Percentiles rank a stretch among this genome's conserved stretches.
Evolutionary conservation across 2,888 invertebrate species (phyloP).

Genomic region (Trichogramma dendrolimi): DNA sequence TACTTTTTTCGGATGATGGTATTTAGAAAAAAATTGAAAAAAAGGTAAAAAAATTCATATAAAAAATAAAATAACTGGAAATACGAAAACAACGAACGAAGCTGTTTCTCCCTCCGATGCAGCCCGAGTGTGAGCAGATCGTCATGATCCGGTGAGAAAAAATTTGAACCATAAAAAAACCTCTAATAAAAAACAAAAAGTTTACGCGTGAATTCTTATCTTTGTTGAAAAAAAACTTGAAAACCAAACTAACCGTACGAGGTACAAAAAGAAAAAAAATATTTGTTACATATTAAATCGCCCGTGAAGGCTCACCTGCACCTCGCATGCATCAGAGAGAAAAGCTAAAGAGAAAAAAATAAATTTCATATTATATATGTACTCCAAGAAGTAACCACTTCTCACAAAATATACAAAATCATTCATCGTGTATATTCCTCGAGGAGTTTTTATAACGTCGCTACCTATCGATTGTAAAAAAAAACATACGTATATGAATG

Average conservation of each 20-base stretch:
- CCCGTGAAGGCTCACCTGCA: no score
- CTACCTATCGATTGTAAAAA: constrained; percentile 21
- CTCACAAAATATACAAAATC: constrained; percentile 11
- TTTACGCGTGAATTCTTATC: constrained; percentile 1
- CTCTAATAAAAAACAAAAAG: constrained; percentile 7
- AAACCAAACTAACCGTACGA: background rate
- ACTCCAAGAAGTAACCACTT: no score
- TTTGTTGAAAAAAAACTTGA: background rate
- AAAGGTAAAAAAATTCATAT: constrained; percentile 12
- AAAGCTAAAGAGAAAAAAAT: no score
- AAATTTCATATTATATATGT: no score
- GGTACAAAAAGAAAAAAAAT: background rate
- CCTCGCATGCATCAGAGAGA: no score
- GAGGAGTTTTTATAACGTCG: constrained; percentile 19
- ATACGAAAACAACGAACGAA: constrained; percentile 29
- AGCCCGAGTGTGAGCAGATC: constrained; percentile 18
- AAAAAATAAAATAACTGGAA: constrained; percentile 12
- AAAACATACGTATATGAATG: no score
- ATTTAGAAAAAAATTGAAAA: constrained; percentile 20
- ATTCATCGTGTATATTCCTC: constrained; percentile 13
- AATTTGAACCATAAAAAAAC: no score
- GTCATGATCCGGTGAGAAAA: background rate
- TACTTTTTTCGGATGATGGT: constrained; percentile 21
- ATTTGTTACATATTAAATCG: background rate
- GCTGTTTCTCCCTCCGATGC: constrained; percentile 27